Evolutionary conservation across 1,140 invertebrate species (phyloP).

Genomic region (Conus ventricosus): DNA sequence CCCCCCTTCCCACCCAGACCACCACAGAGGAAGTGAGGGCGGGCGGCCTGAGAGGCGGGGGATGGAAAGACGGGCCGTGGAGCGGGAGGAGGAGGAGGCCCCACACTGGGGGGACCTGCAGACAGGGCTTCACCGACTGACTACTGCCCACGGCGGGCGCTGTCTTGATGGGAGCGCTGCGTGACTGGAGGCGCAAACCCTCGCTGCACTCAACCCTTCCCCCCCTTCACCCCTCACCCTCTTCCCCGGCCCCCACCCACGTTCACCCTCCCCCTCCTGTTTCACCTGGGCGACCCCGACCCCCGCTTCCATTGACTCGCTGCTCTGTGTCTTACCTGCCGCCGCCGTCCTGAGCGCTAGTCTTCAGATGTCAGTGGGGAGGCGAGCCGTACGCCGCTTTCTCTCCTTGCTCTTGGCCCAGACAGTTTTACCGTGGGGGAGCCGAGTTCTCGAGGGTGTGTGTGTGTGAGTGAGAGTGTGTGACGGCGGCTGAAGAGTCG

Average conservation of each 20-base stretch:
- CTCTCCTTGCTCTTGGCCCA: not conserved
- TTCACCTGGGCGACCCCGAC: constrained; percentile 9
- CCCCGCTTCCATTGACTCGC: constrained; percentile 1
- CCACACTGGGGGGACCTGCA: no score
- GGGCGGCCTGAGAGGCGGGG: no score
- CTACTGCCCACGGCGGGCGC: not conserved
- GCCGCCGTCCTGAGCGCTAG: not conserved
- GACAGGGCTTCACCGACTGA: no score
- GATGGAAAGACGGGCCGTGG: no score
- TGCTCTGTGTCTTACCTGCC: not conserved
- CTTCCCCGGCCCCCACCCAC: not conserved
- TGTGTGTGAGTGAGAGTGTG: no score
- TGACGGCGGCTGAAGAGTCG: no score
- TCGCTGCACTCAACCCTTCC: not conserved
- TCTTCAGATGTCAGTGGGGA: not conserved
- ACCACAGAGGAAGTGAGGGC: no score
- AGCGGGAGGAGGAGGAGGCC: no score
- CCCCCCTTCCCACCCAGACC: no score
- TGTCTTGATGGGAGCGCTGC: not conserved
- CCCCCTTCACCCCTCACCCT: not conserved
- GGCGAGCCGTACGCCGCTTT: not conserved
- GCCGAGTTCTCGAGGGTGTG: no score
- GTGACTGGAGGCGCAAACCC: not conserved
- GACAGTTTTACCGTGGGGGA: no score
- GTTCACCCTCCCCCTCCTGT: not conserved